Conservation (phyloP, 2,113 vertebrate genomes). For the Herpetotheres cachinnans region DNA sequence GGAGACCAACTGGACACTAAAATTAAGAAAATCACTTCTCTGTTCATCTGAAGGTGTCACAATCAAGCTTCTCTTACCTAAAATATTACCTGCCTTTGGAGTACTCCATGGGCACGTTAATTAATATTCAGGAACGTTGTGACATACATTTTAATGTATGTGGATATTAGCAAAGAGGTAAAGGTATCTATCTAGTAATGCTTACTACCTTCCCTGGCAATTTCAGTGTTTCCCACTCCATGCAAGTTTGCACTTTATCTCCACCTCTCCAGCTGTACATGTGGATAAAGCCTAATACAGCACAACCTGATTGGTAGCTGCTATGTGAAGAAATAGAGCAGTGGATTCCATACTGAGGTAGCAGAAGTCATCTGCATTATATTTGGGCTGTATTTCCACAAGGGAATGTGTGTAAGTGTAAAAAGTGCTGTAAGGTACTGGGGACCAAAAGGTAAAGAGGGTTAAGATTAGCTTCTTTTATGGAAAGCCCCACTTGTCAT, state of each 20-base stretch:
- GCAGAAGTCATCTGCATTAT: background rate
- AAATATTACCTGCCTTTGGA: background rate
- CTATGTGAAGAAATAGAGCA: background rate
- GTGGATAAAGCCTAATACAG: background rate
- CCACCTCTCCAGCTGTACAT: background rate
- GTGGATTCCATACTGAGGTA: background rate
- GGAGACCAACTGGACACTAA: background rate
- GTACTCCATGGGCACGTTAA: background rate
- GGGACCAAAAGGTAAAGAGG: background rate
- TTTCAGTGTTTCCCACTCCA: background rate
- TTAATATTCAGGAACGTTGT: background rate
- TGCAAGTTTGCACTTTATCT: background rate
- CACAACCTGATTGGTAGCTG: background rate
- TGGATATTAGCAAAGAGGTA: background rate
- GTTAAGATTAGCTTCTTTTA: background rate
- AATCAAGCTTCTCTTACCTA: background rate
- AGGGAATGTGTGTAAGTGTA: background rate
- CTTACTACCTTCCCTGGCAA: background rate
- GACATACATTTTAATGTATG: background rate
- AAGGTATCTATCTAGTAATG: background rate
- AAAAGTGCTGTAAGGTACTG: background rate
- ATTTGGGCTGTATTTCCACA: background rate
- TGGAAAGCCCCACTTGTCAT: background rate
- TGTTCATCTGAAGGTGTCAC: background rate
- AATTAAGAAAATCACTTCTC: background rate